Percentiles rank a stretch among this genome's conserved stretches.
phyloP scores from a whole-genome alignment of 2,888 invertebrate genomes.

The Tubiluchus corallicola region DNA sequence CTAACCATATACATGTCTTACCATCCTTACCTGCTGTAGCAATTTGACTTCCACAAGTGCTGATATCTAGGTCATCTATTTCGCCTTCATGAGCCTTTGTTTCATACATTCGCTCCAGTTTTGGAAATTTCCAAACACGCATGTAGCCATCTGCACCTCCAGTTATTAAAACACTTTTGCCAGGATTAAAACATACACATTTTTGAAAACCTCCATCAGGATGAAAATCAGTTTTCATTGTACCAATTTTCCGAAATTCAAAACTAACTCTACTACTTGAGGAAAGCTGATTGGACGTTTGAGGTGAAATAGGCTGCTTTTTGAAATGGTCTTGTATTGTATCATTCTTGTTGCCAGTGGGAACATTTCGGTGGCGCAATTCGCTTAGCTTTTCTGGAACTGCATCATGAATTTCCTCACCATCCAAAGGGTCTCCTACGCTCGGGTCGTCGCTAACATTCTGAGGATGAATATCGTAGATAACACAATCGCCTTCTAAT shows the following conservation, averaged over 20 bases:
- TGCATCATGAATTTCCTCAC: too few relatives aligned
- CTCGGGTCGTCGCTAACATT: too few relatives aligned
- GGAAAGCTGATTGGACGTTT: slow-evolving; percentile 6
- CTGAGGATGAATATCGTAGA: too few relatives aligned
- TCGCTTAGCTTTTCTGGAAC: too few relatives aligned
- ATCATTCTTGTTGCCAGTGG: too few relatives aligned
- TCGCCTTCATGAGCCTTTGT: slow-evolving; percentile 66
- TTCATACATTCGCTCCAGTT: slow-evolving; percentile 46
- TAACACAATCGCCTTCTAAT: too few relatives aligned
- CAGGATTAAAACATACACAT: slow-evolving; percentile 56
- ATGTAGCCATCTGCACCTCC: slow-evolving; percentile 77
- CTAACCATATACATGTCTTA: slow-evolving; percentile 58
- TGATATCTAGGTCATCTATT: slow-evolving; percentile 83
- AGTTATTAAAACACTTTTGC: slow-evolving; percentile 62
- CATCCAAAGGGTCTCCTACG: too few relatives aligned
- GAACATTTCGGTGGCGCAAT: too few relatives aligned
- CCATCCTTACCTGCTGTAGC: slow-evolving; percentile 76
- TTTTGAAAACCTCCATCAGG: slow-evolving; percentile 59
- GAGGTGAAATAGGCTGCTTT: not conserved
- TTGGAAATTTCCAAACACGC: slow-evolving; percentile 72
- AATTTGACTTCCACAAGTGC: slow-evolving; percentile 51
- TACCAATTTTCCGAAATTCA: not conserved
- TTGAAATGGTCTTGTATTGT: too few relatives aligned
- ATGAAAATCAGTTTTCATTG: slow-evolving; percentile 9
- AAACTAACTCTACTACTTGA: not conserved